A percentile compares a stretch with the other conserved stretches of the same genome.
Evolutionary conservation across 2,797 vertebrate species (phyloP).

Genomic region (Pelochelys cantorii): DNA sequence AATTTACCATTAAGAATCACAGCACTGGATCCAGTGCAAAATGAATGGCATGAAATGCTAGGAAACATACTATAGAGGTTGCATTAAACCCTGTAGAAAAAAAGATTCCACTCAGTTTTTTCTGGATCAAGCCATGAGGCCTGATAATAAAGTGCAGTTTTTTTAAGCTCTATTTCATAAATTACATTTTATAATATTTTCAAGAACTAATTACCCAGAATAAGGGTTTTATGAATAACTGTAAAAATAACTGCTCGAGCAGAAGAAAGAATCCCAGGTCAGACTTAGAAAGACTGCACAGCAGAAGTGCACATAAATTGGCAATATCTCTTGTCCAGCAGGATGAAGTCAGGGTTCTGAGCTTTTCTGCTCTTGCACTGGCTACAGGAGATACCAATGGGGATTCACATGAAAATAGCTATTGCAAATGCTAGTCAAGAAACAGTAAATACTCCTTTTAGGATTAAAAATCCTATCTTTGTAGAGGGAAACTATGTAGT

Average conservation of each 20-base stretch:
- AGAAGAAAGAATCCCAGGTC: conserved; percentile 18
- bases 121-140: conserved; percentile 36
- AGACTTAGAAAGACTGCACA: conserved; percentile 20
- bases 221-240: conserved; percentile 1
- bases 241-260: conserved; percentile 35
- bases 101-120: background rate
- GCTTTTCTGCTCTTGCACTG: conserved; percentile 48
- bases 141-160: conserved; percentile 27
- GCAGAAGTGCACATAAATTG: conserved; percentile 40
- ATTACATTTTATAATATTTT: conserved; percentile 21
- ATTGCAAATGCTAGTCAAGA: conserved; percentile 43
- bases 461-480: conserved; percentile 52
- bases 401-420: conserved; percentile 30
- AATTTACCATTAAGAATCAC: background rate
- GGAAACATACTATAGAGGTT: background rate
- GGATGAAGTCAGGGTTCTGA: conserved; percentile 44
- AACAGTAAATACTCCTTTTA: conserved; percentile 58
- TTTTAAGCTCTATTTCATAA: conserved; percentile 43
- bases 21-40: background rate
- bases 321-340: conserved; percentile 50
- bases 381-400: conserved; percentile 56
- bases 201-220: conserved; percentile 6
- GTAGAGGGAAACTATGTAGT: conserved; percentile 53
- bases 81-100: fast-evolving
- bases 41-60: background rate